Evolutionary conservation across 2,797 vertebrate genomes (phyloP).

Genomic region (Pantherophis alleghaniensis): DNA sequence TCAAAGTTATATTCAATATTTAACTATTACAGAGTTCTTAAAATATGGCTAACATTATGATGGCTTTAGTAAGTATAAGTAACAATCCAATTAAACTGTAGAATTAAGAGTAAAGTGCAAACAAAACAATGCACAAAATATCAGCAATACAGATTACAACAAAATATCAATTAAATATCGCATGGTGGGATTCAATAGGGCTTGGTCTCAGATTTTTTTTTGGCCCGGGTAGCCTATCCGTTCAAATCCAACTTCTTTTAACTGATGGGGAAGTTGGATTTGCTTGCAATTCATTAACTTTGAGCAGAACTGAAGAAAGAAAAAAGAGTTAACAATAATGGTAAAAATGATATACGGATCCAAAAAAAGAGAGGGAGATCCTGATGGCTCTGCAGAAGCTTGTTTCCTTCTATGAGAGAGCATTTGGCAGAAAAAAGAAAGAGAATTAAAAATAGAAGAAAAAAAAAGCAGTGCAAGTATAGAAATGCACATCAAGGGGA

Average conservation of each 20-base stretch:
- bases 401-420: background rate
- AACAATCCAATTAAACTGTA: background rate
- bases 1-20: background rate
- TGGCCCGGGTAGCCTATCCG: background rate
- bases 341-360: background rate
- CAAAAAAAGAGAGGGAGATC: background rate
- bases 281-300: background rate
- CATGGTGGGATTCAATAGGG: background rate
- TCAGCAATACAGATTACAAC: background rate
- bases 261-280: background rate
- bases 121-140: background rate
- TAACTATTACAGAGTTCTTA: background rate
- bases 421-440: background rate
- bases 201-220: background rate
- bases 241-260: background rate
- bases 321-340: background rate
- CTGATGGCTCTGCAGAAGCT: background rate
- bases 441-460: background rate
- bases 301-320: background rate
- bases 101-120: background rate
- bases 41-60: background rate
- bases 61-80: background rate
- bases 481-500: background rate
- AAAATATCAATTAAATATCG: background rate
- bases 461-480: background rate